These are phyloP conservation scores for Chrysina gloriosa DNA, from an alignment of 2,888 invertebrate species.

Conservation along the genomic window DNA sequence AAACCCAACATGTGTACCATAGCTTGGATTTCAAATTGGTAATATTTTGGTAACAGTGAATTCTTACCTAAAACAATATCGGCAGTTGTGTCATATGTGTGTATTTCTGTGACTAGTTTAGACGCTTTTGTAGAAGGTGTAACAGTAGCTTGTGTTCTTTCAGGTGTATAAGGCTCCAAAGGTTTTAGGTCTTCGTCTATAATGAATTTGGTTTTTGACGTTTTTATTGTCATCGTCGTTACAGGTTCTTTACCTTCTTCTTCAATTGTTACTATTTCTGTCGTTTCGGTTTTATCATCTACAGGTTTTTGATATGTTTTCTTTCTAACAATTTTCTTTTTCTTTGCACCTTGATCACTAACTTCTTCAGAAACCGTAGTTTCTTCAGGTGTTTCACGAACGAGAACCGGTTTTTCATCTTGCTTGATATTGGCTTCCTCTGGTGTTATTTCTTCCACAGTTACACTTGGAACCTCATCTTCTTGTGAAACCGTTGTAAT, in stretches of 20 bases:
- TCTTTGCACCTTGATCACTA: conserved; percentile 49
- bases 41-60: conserved; percentile 19
- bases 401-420: conserved; percentile 57
- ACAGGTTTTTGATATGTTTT: conserved; percentile 49
- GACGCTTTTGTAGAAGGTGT: conserved; percentile 44
- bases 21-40: not conserved
- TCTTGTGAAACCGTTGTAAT: conserved; percentile 56
- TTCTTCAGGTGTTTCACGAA: conserved; percentile 50
- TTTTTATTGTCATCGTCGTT: conserved; percentile 54
- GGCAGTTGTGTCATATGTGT: conserved; percentile 44
- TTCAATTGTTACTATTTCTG: conserved; percentile 56
- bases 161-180: conserved; percentile 36
- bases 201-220: conserved; percentile 45
- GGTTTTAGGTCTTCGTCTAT: conserved; percentile 43
- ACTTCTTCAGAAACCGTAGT: conserved; percentile 56
- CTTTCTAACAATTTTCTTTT: conserved; percentile 52
- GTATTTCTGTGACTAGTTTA: conserved; percentile 43
- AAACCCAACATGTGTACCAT: not conserved
- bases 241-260: conserved; percentile 62
- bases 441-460: conserved; percentile 57
- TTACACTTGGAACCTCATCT: conserved; percentile 62
- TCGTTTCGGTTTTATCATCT: conserved; percentile 51
- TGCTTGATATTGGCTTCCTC: conserved; percentile 63
- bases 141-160: conserved; percentile 39
- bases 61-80: conserved; percentile 42